A percentile compares a stretch with the other conserved stretches of the same genome.
These are phyloP conservation scores for Nestor notabilis DNA, from an alignment of 2,113 vertebrate species.

Conservation along the genomic window DNA sequence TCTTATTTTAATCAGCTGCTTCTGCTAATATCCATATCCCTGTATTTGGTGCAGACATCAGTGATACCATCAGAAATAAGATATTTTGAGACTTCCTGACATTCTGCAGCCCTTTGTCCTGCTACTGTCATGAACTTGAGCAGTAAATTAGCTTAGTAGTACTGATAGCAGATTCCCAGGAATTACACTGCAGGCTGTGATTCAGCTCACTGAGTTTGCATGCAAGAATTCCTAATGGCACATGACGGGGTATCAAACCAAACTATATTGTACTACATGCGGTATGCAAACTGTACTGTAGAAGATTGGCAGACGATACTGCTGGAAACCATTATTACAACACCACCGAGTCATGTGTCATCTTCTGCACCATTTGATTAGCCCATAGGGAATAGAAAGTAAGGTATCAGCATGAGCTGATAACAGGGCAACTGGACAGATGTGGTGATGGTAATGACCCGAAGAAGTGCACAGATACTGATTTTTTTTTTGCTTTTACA, in stretches of 20 bases:
- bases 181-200: fast-evolving
- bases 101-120: neutral
- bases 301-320: neutral
- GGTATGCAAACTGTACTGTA: neutral
- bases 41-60: neutral
- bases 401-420: neutral
- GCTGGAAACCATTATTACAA: neutral
- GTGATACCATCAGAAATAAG: neutral
- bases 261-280: neutral
- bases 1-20: neutral
- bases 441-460: neutral
- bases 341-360: fast-evolving
- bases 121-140: neutral
- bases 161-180: neutral
- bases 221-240: neutral
- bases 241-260: neutral
- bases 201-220: neutral
- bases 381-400: neutral
- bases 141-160: neutral
- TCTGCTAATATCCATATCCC: neutral
- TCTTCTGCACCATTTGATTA: neutral
- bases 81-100: neutral
- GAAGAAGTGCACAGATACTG: neutral
- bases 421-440: neutral
- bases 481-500: neutral